Conservation (phyloP, 2,113 vertebrate species). For the Gambusia affinis region DNA sequence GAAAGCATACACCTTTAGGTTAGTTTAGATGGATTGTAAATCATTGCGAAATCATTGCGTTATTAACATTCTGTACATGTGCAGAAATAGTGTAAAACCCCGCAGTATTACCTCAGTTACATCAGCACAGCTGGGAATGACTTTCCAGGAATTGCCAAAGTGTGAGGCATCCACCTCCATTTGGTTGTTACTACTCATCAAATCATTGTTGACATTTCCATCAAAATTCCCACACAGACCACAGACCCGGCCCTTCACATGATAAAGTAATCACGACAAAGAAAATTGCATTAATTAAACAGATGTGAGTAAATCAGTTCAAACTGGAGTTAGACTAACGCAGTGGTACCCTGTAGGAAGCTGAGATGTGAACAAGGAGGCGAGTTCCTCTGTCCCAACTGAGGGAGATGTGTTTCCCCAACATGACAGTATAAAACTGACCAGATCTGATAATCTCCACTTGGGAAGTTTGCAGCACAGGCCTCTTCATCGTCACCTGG, state of each 20-base stretch:
- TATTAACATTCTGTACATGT: background rate
- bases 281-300: background rate
- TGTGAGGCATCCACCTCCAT: constrained; percentile 88
- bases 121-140: constrained; percentile 87
- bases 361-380: constrained; percentile 86
- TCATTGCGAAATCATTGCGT: no score
- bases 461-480: constrained; percentile 78
- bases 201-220: constrained; percentile 92
- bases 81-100: background rate
- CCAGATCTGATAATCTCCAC: constrained; percentile 89
- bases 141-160: constrained; percentile 98
- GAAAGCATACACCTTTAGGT: no score
- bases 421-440: constrained; percentile 85
- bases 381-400: constrained; percentile 89
- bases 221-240: constrained; percentile 98
- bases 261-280: background rate
- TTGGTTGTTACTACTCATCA: constrained; percentile 91
- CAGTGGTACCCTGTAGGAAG: constrained; percentile 82
- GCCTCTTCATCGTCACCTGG: constrained; percentile 87
- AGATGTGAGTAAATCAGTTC: background rate
- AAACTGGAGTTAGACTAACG: background rate
- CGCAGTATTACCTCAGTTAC: constrained; percentile 81
- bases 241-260: constrained; percentile 86
- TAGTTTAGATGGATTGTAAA: no score
- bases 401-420: constrained; percentile 86